Conservation (phyloP, 2,113 vertebrate genomes). For the Engraulis encrasicolus region DNA sequence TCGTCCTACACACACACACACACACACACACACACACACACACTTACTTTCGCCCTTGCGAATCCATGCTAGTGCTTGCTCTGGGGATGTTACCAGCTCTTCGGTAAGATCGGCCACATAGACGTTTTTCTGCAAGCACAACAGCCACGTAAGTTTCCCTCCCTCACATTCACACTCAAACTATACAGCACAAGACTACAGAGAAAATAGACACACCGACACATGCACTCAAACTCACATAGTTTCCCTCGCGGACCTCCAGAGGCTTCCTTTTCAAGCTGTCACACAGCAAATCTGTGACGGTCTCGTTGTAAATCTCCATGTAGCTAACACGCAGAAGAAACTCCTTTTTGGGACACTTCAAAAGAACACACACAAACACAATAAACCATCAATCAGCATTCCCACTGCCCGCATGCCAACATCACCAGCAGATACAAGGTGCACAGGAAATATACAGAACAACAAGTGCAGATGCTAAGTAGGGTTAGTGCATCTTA, state of each 20-base stretch:
- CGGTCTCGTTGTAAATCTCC: constrained; percentile 98
- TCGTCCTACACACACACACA: background rate
- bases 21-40: background rate
- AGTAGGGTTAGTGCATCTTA: too few relatives aligned
- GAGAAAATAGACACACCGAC: background rate
- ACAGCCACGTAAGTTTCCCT: background rate
- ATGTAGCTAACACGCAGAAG: constrained; percentile 94
- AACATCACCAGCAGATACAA: too few relatives aligned
- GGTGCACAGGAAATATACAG: background rate
- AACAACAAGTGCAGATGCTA: background rate
- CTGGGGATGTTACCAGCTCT: constrained; percentile 84
- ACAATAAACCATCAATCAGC: too few relatives aligned
- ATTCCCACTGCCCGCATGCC: too few relatives aligned
- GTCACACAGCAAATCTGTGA: constrained; percentile 89
- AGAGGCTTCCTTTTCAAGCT: constrained; percentile 89
- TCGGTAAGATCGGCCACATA: constrained; percentile 94
- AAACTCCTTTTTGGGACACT: constrained; percentile 94
- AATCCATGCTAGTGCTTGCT: constrained; percentile 90
- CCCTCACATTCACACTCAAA: background rate
- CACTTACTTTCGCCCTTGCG: constrained; percentile 91
- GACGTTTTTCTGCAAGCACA: constrained; percentile 81
- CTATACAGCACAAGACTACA: background rate
- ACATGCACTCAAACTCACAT: constrained; percentile 74
- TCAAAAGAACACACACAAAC: background rate
- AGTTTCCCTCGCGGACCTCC: constrained; percentile 87